Evolutionary conservation across 2,113 vertebrate genomes (phyloP), one percentile per base, ranked within the genome.

Genomic region (Corythornis madagascariensis): DNA sequence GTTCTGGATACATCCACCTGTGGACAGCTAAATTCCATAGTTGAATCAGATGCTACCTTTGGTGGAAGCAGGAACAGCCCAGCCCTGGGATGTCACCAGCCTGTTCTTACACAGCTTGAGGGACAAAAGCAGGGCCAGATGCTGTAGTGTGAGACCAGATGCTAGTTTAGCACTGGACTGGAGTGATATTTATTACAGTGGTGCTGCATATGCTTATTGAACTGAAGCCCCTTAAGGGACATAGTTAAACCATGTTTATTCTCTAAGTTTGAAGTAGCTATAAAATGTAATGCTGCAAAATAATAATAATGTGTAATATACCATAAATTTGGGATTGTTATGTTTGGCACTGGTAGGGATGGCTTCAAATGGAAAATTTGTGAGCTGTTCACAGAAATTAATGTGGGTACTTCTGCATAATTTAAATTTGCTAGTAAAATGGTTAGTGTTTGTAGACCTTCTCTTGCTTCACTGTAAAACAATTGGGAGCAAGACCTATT

Each of bases 41-140:
- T 47, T 80, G 43, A 18, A 29, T 22, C 1, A 1, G 35, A 14
- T 0, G 0, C 18, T 63, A 3, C 59, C 3, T 1, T 40, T 47
- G 40, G 10, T 5, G 2, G 52, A 73, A 61, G 42, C 42, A n/a
- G 57, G 35, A 72, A 40, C 19, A 48, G n/a, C 55, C 75, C 35
- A 70, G 25, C 48, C 45, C 59, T 57, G 29, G 59, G 31, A 16
- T 71, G 38, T 50, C 52, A 31, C 40, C 73, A 78, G 14, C n/a
- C 25, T 57, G 17, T 24, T 48, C 60, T 52, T 48, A 7, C n/a
- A 25, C 17, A 38, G 3, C 40, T 43, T 13, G 2, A 45, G 28
- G 53, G 33, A 43, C 18, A 47, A 66, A 52, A 90, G 42, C 50
- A 65, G 55, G 50, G 35, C 35, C 26, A 26, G 26, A 38, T 65